Conservation (phyloP, 2,113 vertebrate genomes). For the Axis porcinus region DNA sequence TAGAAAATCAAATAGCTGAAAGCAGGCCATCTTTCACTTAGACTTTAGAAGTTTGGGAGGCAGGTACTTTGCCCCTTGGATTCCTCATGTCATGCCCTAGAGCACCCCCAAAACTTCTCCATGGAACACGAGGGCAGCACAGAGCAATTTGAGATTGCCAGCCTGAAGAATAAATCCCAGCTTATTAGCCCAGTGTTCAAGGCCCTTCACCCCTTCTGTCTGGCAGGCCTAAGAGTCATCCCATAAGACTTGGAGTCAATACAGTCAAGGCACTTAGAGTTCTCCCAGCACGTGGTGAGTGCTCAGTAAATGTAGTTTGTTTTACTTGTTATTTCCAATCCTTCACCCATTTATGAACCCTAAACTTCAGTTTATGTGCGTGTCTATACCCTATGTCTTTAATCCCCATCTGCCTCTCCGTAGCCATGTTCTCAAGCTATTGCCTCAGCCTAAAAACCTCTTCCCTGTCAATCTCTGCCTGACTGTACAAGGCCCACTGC, state of each 20-base stretch:
- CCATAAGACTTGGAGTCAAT: neutral
- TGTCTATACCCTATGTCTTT: neutral
- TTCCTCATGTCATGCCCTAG: neutral
- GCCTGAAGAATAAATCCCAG: neutral
- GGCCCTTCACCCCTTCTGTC: neutral
- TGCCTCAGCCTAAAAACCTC: neutral
- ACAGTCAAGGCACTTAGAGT: neutral
- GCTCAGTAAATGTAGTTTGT: neutral
- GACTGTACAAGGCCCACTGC: neutral
- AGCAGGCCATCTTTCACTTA: neutral
- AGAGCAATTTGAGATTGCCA: neutral
- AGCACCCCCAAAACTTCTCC: neutral
- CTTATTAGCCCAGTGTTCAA: neutral
- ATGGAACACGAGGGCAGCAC: neutral
- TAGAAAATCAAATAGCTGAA: neutral
- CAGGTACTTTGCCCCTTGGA: neutral
- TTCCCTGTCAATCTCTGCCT: neutral
- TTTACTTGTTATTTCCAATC: neutral
- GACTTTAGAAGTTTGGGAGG: neutral
- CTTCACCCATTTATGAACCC: neutral
- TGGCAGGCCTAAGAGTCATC: neutral
- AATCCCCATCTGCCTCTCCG: neutral
- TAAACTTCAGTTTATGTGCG: neutral
- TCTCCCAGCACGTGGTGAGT: neutral
- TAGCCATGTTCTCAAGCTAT: neutral